Evolutionary conservation across 1,140 invertebrate species (phyloP), one percentile per base, ranked within the genome.

Genomic region (Trichonephila inaurata): DNA sequence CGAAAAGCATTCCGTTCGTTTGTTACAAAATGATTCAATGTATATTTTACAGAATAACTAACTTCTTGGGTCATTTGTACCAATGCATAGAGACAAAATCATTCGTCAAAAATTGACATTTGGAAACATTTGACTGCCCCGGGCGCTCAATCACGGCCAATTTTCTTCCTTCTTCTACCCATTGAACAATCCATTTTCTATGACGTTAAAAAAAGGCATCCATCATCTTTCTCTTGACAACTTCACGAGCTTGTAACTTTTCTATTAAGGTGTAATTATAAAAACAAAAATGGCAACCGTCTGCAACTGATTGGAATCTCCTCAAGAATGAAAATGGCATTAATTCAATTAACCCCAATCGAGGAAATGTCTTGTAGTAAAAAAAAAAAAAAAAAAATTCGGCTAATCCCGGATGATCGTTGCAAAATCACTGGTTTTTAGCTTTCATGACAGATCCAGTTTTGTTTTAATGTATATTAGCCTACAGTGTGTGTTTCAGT

Each of bases 261-360:
- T 69, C 66, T 69, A 69, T 69, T 69, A 69, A 69, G 66, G 66
- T 69, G 24, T 69, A 69, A 69, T 69, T 69, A 69, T 69, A n/a
- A 69, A 69, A 69, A 69, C 66, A 69, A 24, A n/a, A 69, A 69
- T 24, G 66, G 66, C 21, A 24, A n/a, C 12, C n/a, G 24, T 21
- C 24, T 12, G 28, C 3, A n/a, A 28, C n/a, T 4, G 66, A 69
- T 69, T 14, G 66, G 66, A 69, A 69, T 69, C 66, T n/a, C 24
- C 28, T 69, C 10, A 21, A 1, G 66, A 69, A 69, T 69, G 66
- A 24, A 69, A 69, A 69, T 21, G 14, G 66, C 21, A 69, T 69
- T 69, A 69, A 69, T 69, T 69, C 24, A 69, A 69, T 69, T 69
- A 69, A 69, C n/a, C 66, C 24, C 24, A 28, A 69, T 24, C 24